Base-by-base conservation (phyloP, 2,797 vertebrate genomes). In the Limnodromus scolopaceus region DNA sequence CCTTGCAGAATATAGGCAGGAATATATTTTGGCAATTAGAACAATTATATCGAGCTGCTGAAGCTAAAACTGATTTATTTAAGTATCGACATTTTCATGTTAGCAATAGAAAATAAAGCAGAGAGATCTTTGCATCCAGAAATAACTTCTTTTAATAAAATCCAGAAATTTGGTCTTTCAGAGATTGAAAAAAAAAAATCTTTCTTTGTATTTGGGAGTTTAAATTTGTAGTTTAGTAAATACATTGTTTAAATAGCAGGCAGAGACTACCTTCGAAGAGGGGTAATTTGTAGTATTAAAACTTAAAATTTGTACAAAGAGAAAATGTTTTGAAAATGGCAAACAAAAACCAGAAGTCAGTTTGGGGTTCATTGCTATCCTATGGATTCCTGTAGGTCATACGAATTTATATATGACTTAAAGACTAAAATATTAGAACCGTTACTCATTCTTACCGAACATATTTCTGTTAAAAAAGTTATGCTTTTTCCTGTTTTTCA, bases 281-380 rank as follows among this genome's bases (percentile, higher is more conserved):
- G 45, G 71, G 8, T 54, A 87, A 93, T 63, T 83, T 27, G 4
- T 84, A 80, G 49, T 46, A 80, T 75, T 92, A 86, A 74, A 48
- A 80, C 49, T 94, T 85, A 57, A 1, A 71, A 68, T 95, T 95
- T 87, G 70, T 95, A 51, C 72, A 53, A 92, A 89, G 32, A 84
- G 69, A 89, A 84, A 96, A 86, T 89, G 95, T 82, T 95, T 95
- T 70, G 61, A 69, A 85, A 61, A 96, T 60, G 54, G 39, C 53
- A 95, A 93, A 76, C 41, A 96, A 68, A 66, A 87, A 91, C 12
- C n/a, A 86, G 65, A 94, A 93, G 32, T 88, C 85, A 81, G 66
- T 79, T 91, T 81, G 75, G 36, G 91, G 34, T 93, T 96, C 60
- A 72, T 55, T 85, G 48, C 71, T 89, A 36, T 76, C 45, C 51